A percentile compares a stretch with the other conserved stretches of the same genome.
These are phyloP conservation scores for Chaetura pelagica DNA, from an alignment of 2,113 vertebrate species.

Conservation along the genomic window DNA sequence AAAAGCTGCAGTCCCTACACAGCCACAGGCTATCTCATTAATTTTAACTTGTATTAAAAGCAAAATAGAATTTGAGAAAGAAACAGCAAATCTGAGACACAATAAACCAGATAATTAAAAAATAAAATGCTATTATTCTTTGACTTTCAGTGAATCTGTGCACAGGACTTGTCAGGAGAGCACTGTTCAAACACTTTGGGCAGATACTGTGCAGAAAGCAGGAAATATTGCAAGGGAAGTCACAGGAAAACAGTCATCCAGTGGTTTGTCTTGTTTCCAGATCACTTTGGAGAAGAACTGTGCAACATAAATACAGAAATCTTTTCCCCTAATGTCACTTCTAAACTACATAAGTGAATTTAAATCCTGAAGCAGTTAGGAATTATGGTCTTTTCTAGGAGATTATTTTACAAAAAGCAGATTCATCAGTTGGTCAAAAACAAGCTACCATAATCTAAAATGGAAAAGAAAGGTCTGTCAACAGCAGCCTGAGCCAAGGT, in stretches of 20 bases:
- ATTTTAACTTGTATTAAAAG: not conserved
- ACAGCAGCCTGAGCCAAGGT: not conserved
- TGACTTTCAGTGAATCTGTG: not conserved
- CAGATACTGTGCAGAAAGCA: not conserved
- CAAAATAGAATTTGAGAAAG: not conserved
- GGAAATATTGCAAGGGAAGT: not conserved
- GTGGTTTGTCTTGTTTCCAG: not conserved
- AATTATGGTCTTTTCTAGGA: not conserved
- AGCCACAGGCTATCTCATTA: not conserved
- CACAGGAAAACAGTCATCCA: not conserved
- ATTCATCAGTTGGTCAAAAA: not conserved
- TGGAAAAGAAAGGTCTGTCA: not conserved
- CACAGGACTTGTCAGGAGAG: not conserved
- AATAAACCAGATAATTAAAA: not conserved
- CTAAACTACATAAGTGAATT: not conserved
- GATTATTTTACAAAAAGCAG: not conserved
- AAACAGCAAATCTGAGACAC: not conserved
- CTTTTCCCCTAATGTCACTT: not conserved
- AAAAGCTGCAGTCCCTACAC: not conserved
- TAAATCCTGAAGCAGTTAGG: not conserved
- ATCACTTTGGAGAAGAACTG: not conserved
- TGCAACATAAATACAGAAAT: not conserved
- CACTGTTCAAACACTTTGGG: not conserved
- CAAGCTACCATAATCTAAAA: not conserved
- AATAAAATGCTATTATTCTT: slow-evolving; percentile 7